Percentiles rank a stretch among this genome's conserved stretches.
phyloP scores from a whole-genome alignment of 1,140 invertebrate genomes.

The Nilaparvata lugens region DNA sequence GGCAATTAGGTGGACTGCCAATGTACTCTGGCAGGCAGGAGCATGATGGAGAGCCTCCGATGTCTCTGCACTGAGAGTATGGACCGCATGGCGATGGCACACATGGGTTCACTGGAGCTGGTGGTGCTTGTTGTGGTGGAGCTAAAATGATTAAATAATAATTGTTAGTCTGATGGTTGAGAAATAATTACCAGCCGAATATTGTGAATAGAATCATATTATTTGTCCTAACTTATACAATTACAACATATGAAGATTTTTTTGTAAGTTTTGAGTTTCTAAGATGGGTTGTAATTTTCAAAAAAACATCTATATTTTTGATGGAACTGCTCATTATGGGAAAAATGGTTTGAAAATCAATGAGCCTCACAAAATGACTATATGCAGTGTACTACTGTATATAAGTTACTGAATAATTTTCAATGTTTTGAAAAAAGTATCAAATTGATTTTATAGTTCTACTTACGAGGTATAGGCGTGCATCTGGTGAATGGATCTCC shows the following conservation, averaged over 20 bases:
- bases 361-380: too few species aligned
- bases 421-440: too few species aligned
- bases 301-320: too few species aligned
- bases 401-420: too few species aligned
- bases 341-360: too few species aligned
- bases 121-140: conserved; percentile 15
- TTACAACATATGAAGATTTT: too few species aligned
- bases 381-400: too few species aligned
- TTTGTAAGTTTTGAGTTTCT: too few species aligned
- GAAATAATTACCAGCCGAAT: not conserved
- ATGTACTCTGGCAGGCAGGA: conserved; percentile 51
- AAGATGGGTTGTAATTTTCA: too few species aligned
- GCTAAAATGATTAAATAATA: not conserved
- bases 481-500: conserved; percentile 58
- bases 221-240: not conserved
- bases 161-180: not conserved
- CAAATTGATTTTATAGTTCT: not conserved
- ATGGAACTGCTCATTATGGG: too few species aligned
- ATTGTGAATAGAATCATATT: not conserved
- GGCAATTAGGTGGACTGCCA: conserved; percentile 58
- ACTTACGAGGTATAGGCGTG: conserved; percentile 35
- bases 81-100: conserved; percentile 57
- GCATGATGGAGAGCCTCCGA: conserved; percentile 47
- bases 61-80: conserved; percentile 53
- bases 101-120: conserved; percentile 46